phyloP scores from a whole-genome alignment of 2,797 vertebrate species.

The Echeneis naucrates region DNA sequence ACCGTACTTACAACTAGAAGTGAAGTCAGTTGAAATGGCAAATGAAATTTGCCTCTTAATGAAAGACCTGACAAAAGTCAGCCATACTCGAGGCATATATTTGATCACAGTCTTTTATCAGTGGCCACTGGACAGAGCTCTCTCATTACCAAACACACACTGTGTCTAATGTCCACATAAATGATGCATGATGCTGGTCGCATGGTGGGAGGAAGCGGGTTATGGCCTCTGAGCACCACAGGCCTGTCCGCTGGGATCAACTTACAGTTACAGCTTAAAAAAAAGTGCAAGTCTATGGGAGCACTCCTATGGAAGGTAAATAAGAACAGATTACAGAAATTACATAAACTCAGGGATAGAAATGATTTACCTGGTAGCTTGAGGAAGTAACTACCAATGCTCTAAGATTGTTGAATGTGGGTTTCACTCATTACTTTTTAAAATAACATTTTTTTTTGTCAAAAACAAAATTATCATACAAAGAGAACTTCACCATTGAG shows the following conservation, averaged over 20 bases:
- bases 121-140: background rate
- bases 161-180: conserved; percentile 48
- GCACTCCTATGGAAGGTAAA: background rate
- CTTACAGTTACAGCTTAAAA: conserved; percentile 46
- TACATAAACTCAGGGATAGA: background rate
- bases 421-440: background rate
- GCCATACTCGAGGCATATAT: conserved; percentile 15
- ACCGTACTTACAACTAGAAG: conserved; percentile 3
- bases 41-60: conserved; percentile 28
- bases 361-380: background rate
- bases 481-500: background rate
- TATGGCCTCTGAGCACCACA: conserved; percentile 48
- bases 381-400: background rate
- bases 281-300: conserved; percentile 4
- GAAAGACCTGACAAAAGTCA: conserved; percentile 13
- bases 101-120: conserved; percentile 25
- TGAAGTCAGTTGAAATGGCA: conserved; percentile 22
- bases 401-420: background rate
- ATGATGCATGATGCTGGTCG: conserved; percentile 74
- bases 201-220: conserved; percentile 52
- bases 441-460: background rate
- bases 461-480: background rate
- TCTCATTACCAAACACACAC: conserved; percentile 34
- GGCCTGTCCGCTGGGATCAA: conserved; percentile 52
- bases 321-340: background rate